phyloP scores from a whole-genome alignment of 2,113 vertebrate genomes.

The Glaucidium brasilianum region DNA sequence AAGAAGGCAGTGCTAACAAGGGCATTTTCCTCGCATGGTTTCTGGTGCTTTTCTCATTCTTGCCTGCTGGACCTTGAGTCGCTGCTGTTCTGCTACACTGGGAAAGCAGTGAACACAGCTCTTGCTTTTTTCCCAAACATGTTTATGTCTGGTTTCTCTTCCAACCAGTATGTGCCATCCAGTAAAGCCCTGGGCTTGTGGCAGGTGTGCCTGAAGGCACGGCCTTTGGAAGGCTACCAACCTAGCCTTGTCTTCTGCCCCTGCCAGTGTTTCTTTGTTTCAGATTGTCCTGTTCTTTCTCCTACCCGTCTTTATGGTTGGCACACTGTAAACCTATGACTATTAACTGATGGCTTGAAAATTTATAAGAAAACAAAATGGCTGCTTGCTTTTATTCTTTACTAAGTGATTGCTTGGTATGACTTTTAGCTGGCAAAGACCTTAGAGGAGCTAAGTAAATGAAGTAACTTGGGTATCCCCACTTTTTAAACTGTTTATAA shows the following conservation, averaged over 20 bases:
- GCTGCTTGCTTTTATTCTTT: neutral
- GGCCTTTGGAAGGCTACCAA: neutral
- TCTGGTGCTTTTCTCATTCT: neutral
- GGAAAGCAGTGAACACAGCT: neutral
- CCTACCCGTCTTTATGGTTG: neutral
- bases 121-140: neutral
- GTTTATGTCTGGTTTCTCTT: neutral
- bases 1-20: neutral
- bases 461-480: neutral
- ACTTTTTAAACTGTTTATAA: neutral
- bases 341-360: neutral
- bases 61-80: neutral
- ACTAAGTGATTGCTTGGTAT: neutral
- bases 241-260: neutral
- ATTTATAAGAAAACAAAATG: neutral
- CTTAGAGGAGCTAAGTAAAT: neutral
- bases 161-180: neutral
- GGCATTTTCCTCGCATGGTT: neutral
- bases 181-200: neutral
- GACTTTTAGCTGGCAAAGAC: neutral
- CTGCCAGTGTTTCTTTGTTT: neutral
- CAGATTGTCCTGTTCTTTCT: neutral
- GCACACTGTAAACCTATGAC: neutral
- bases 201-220: neutral
- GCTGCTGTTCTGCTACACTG: neutral